These are phyloP conservation scores for Equus quagga DNA, from an alignment of 2,113 vertebrate genomes.

Conservation along the genomic window DNA sequence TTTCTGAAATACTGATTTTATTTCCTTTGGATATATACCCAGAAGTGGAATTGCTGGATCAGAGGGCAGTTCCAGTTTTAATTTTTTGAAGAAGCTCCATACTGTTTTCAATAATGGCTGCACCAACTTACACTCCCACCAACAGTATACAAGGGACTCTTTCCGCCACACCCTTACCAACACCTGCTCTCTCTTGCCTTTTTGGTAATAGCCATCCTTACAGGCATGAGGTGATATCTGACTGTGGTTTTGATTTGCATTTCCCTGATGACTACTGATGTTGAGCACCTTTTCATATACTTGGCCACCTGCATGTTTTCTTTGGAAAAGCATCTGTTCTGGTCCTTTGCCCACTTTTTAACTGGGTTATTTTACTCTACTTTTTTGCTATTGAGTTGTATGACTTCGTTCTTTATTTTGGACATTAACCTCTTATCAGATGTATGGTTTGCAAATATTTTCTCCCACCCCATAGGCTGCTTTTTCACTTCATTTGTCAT, in stretches of 20 bases:
- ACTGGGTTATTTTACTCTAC: neutral
- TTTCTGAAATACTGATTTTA: neutral
- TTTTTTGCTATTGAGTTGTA: neutral
- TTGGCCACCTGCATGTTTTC: neutral
- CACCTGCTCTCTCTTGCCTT: neutral
- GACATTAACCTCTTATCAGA: neutral
- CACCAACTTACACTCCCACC: neutral
- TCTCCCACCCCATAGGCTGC: neutral
- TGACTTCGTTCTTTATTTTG: neutral
- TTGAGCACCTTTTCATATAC: neutral
- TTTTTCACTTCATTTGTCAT: neutral
- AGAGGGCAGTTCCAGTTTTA: neutral
- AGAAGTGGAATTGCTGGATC: neutral
- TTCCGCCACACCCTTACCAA: neutral
- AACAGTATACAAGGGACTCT: neutral
- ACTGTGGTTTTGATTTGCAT: neutral
- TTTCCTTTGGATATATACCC: neutral
- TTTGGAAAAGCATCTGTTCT: neutral
- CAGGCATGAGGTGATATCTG: neutral
- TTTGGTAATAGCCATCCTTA: neutral
- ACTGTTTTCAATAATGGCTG: neutral
- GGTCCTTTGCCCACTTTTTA: neutral
- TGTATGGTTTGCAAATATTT: neutral
- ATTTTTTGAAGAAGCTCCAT: neutral
- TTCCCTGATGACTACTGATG: neutral